Conservation (phyloP, 2,113 vertebrate genomes). For the Acanthochromis polyacanthus region DNA sequence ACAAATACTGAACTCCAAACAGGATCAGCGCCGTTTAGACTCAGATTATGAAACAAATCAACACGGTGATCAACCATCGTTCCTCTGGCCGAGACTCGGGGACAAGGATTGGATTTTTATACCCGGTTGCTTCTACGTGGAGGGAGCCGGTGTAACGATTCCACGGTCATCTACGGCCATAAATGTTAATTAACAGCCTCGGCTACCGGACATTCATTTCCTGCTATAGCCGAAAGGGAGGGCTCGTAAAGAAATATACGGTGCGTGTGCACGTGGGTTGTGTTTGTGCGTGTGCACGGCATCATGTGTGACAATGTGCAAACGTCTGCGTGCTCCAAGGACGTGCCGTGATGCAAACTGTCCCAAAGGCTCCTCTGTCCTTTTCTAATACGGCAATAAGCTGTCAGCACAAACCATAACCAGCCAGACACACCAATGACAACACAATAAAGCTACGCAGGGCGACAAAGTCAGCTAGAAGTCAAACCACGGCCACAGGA, state of each 20-base stretch:
- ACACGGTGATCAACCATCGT: constrained; percentile 59
- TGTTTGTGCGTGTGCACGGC: constrained; percentile 3
- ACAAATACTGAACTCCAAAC: constrained; percentile 21
- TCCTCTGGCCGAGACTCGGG: constrained; percentile 59
- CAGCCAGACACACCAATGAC: constrained; percentile 59
- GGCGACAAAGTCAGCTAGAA: constrained; percentile 72
- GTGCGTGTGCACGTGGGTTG: constrained; percentile 1
- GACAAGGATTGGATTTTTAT: constrained; percentile 72
- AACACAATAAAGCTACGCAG: constrained; percentile 50
- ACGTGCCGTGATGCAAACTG: constrained; percentile 58
- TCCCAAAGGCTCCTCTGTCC: constrained; percentile 71
- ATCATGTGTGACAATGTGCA: constrained; percentile 55
- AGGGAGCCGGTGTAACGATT: constrained; percentile 66
- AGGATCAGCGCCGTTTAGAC: constrained; percentile 41
- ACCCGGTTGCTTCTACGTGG: constrained; percentile 57
- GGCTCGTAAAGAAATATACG: constrained; percentile 61
- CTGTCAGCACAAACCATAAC: constrained; percentile 64
- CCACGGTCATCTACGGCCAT: constrained; percentile 71
- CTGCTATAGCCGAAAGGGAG: constrained; percentile 65
- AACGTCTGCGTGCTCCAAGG: constrained; percentile 63
- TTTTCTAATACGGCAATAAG: constrained; percentile 69
- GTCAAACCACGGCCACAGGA: constrained; percentile 43
- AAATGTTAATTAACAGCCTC: constrained; percentile 78
- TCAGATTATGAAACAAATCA: constrained; percentile 66
- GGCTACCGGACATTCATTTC: constrained; percentile 76